Evolutionary conservation across 1,140 invertebrate genomes (phyloP), one percentile per base, ranked within the genome.

Genomic region (Geopemphigus sp.): DNA sequence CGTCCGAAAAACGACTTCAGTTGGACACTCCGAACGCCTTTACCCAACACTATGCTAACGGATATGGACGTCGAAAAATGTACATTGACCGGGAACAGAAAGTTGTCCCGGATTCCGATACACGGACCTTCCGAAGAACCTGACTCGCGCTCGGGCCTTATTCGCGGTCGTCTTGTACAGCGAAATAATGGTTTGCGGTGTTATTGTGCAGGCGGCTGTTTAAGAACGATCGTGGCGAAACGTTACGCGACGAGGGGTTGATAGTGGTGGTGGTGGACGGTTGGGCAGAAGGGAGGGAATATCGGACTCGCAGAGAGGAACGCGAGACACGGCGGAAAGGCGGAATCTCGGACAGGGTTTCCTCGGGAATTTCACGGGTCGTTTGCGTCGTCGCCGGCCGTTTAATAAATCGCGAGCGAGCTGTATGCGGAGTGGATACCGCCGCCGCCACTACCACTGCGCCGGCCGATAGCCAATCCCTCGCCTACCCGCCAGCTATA

Each of bases 341-440:
- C 68, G 8, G 29, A 39, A 56, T 74, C 72, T 57, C 53, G 72
- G 32, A 74, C 72, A 74, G 32, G 39, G 56, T 39, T 61, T 78
- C n/a, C 57, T 78, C 56, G 56, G 47, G 47, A 78, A 61, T 78
- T 78, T 78, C 73, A 78, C 57, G 73, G 73, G 57, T 78, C 73
- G 73, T 78, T 78, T 78, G 73, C 57, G 39, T 61, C 22, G 73
- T 61, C 57, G 57, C 73, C 39, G 73, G 56, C 73, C 72, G 72
- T 74, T 57, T 70, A 53, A 70, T 70, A 70, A 70, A 70, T 70
- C 47, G 68, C 24, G 32, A 29, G 26, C 59, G 39, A 45, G 39
- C 39, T 45, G 11, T 11, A 45, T 17, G 59, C 56, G 56, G 56
- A 24, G 10, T 19, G 2, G 14, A 61, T 15, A 10, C 61, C 26